These are phyloP conservation scores for Sclerurus mexicanus DNA, from an alignment of 2,113 vertebrate species.

Conservation along the genomic window DNA sequence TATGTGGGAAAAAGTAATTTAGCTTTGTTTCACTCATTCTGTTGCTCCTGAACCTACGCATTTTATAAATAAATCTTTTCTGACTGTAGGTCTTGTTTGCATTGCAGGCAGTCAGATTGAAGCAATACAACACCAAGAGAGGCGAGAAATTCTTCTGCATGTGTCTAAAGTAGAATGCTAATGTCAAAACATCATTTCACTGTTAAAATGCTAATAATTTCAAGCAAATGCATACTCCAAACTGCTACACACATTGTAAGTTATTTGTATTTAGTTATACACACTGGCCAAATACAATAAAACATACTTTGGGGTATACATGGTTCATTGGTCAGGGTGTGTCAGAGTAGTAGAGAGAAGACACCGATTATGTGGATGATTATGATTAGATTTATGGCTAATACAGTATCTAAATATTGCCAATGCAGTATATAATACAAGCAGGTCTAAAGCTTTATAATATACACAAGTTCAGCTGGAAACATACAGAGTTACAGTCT, in stretches of 20 bases:
- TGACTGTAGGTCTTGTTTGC: background rate
- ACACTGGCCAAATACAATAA: background rate
- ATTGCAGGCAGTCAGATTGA: background rate
- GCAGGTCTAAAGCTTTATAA: background rate
- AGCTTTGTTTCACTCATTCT: background rate
- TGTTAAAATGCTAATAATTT: background rate
- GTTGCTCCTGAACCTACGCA: background rate
- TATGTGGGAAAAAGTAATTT: background rate
- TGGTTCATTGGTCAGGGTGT: background rate
- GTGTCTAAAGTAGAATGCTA: background rate
- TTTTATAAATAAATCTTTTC: conserved; percentile 21
- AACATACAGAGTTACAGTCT: background rate
- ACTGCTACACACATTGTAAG: background rate
- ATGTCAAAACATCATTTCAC: background rate
- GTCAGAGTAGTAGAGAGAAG: background rate
- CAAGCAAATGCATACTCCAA: background rate
- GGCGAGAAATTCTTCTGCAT: background rate
- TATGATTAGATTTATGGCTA: background rate
- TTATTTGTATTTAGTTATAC: background rate
- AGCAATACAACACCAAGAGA: background rate
- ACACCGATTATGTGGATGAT: background rate
- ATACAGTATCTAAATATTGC: background rate
- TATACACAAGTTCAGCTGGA: background rate
- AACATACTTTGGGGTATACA: background rate
- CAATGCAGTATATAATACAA: background rate